A percentile compares a stretch with the other conserved stretches of the same genome.
phyloP scores from a whole-genome alignment of 2,888 invertebrate genomes.

The Oligia fasciuncula region DNA sequence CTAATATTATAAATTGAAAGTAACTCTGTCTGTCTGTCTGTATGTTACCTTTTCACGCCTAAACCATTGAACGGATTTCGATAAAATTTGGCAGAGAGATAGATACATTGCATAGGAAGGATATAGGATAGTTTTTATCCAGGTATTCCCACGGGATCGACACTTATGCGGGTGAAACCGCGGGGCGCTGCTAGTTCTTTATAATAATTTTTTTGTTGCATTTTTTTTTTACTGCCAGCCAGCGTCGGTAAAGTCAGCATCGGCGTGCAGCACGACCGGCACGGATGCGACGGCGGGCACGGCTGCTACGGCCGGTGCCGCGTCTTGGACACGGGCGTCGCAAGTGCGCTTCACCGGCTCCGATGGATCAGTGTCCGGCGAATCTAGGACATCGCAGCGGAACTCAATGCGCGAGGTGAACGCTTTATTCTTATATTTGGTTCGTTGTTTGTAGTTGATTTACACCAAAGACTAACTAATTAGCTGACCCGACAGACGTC shows the following conservation, averaged over 20 bases:
- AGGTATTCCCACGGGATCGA: no score
- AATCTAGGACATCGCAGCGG: conserved; percentile 91
- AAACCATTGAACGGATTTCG: no score
- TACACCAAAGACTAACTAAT: not conserved
- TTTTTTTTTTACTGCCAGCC: conserved; percentile 66
- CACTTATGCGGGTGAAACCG: no score
- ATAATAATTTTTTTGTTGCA: no score
- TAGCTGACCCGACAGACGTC: not conserved
- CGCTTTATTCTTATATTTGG: not conserved
- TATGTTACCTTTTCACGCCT: no score
- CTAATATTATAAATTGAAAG: no score
- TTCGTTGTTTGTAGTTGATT: not conserved
- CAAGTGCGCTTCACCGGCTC: conserved; percentile 73
- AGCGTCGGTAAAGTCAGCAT: conserved; percentile 82
- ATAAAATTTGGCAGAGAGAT: no score
- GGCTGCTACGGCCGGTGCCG: conserved; percentile 68
- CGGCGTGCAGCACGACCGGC: conserved; percentile 79
- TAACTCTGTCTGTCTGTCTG: no score
- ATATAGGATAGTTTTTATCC: no score
- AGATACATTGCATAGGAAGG: no score
- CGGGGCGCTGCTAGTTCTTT: no score
- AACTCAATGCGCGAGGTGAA: conserved; percentile 73
- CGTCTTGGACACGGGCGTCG: conserved; percentile 75
- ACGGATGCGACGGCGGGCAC: conserved; percentile 79
- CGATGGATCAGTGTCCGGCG: conserved; percentile 92